These are phyloP conservation scores for Macrophya annulata DNA, from an alignment of 2,888 invertebrate species.

Conservation along the genomic window DNA sequence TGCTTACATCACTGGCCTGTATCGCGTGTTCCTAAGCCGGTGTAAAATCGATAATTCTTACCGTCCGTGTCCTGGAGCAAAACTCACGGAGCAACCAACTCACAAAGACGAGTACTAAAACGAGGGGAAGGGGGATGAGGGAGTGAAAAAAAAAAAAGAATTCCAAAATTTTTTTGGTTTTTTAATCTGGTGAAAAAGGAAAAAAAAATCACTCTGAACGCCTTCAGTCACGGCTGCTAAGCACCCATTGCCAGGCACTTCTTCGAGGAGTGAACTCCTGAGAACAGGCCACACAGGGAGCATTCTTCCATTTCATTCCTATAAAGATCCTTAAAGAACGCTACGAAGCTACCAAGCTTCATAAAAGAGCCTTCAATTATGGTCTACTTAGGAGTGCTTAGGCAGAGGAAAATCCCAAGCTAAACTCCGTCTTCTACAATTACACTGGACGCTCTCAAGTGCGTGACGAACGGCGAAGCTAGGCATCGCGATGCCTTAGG, in stretches of 20 bases:
- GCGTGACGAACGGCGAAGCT: neutral
- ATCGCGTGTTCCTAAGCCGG: conserved; percentile 21
- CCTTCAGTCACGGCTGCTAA: conserved; percentile 32
- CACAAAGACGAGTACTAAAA: conserved; percentile 13
- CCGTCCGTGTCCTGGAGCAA: neutral
- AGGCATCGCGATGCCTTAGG: conserved; percentile 28
- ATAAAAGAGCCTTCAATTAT: conserved; percentile 51
- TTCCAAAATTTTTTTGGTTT: neutral
- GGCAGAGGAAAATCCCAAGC: conserved; percentile 38
- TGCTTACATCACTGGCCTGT: neutral
- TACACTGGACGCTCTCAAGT: conserved; percentile 39
- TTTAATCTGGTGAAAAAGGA: neutral
- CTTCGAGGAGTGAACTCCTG: neutral
- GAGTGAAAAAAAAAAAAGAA: conserved; percentile 3
- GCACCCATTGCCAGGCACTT: conserved; percentile 36
- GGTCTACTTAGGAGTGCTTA: conserved; percentile 21
- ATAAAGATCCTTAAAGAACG: neutral
- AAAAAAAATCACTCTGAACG: conserved; percentile 24
- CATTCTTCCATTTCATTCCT: conserved; percentile 18
- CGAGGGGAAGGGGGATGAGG: neutral
- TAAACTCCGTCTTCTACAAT: conserved; percentile 28
- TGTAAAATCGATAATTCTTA: conserved; percentile 38
- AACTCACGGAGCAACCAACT: conserved; percentile 2
- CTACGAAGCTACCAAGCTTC: conserved; percentile 8
- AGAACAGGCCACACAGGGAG: conserved; percentile 43